Evolutionary conservation across 2,888 invertebrate genomes (phyloP).

Genomic region (Hipparchia semele): DNA sequence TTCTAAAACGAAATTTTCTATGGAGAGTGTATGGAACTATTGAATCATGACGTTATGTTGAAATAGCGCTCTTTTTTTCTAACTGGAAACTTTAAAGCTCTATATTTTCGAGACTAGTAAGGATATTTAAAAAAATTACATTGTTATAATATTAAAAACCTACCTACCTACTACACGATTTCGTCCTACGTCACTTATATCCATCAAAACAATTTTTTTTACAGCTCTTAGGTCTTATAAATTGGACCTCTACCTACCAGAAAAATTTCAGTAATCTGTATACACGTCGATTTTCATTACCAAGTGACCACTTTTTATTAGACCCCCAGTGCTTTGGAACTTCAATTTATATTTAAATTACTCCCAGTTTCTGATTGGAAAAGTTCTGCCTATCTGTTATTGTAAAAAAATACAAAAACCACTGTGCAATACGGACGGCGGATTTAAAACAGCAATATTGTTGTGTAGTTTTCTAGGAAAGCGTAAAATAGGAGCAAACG

Average conservation of each 20-base stretch:
- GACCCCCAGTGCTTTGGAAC: constrained; percentile 50
- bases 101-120: too few species aligned
- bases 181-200: too few species aligned
- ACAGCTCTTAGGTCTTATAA: constrained; percentile 7
- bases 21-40: too few species aligned
- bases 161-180: too few species aligned
- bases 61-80: too few species aligned
- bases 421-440: constrained; percentile 49
- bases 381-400: constrained; percentile 52
- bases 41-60: too few species aligned
- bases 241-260: constrained; percentile 9
- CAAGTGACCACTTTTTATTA: constrained; percentile 62
- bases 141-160: too few species aligned
- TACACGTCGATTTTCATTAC: constrained; percentile 73
- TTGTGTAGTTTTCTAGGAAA: constrained; percentile 20
- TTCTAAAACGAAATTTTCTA: too few species aligned
- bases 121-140: too few species aligned
- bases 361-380: constrained; percentile 53
- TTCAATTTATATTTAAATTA: constrained; percentile 62
- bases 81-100: too few species aligned
- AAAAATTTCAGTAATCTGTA: constrained; percentile 57
- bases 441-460: constrained; percentile 33
- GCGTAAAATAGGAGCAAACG: neutral
- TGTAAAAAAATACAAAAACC: constrained; percentile 45
- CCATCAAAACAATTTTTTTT: neutral